Conservation (phyloP, 2,888 invertebrate species). For the Sinohyriopsis cumingii region DNA sequence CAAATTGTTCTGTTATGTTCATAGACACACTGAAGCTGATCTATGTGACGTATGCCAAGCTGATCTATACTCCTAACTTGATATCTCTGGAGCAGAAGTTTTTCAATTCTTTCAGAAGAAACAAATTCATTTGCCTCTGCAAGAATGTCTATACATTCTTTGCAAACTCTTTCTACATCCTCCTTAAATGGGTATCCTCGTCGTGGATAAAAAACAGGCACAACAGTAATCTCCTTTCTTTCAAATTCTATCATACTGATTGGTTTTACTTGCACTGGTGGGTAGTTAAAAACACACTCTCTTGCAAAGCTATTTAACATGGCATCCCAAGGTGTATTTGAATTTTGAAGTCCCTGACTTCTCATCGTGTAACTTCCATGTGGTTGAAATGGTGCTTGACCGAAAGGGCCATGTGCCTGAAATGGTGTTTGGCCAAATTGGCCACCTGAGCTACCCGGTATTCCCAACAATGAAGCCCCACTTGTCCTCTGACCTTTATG, state of each 20-base stretch:
- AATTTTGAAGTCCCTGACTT: not conserved
- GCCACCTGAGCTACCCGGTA: no score
- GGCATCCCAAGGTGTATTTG: not conserved
- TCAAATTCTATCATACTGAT: conserved; percentile 19
- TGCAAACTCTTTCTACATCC: conserved; percentile 45
- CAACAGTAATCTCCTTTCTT: conserved; percentile 11
- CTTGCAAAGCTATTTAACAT: not conserved
- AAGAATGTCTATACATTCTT: conserved; percentile 56
- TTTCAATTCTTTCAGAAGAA: conserved; percentile 50
- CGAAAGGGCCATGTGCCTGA: no score
- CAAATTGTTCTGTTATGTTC: conserved; percentile 46
- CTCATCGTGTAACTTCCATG: no score
- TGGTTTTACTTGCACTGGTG: not conserved
- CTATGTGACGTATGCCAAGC: conserved; percentile 13
- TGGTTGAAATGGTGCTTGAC: no score
- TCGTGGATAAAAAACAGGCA: no score
- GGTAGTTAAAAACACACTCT: conserved; percentile 1
- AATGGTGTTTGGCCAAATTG: no score
- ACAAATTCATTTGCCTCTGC: conserved; percentile 57
- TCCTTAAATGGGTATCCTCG: conserved; percentile 15
- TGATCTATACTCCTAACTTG: conserved; percentile 16
- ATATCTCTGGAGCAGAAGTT: conserved; percentile 44
- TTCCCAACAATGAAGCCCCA: no score
- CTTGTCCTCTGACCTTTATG: no score
- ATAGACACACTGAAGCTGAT: conserved; percentile 38